A percentile compares a stretch with the other conserved stretches of the same genome.
Conservation (phyloP, 37 sponge, comb jelly and placozoan species). For the Hexactinellida sp. region DNA sequence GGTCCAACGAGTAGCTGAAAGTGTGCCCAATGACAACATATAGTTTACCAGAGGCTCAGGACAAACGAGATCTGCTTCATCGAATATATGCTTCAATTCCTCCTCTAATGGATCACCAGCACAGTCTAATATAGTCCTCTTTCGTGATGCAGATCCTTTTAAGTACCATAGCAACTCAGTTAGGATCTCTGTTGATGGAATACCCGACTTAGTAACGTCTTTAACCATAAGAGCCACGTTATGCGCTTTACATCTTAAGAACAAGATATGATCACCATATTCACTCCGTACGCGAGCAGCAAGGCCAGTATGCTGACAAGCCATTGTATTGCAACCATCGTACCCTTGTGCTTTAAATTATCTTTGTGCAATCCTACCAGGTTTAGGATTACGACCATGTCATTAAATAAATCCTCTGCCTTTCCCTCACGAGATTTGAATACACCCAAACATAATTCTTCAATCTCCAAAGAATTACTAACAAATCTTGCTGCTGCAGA, state of each 20-base stretch:
- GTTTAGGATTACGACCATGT: not conserved
- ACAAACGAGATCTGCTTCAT: not conserved
- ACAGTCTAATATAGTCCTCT: not conserved
- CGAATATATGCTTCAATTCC: not conserved
- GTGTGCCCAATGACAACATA: not conserved
- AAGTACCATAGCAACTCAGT: not conserved
- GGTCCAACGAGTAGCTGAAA: not conserved
- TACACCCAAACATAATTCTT: not conserved
- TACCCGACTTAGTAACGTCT: not conserved
- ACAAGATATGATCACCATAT: not conserved
- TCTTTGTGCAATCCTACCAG: not conserved
- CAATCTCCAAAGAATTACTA: not conserved
- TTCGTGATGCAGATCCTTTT: not conserved
- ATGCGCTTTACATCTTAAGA: not conserved
- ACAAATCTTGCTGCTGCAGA: not conserved
- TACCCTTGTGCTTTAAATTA: not conserved
- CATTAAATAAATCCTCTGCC: not conserved
- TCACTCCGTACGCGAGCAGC: not conserved
- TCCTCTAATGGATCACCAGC: not conserved
- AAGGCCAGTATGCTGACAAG: not conserved
- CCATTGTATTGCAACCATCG: not conserved
- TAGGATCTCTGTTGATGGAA: not conserved
- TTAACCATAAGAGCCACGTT: not conserved
- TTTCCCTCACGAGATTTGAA: not conserved
- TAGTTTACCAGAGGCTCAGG: not conserved